Base-by-base conservation (phyloP, 30 jellyfish, hydroid and myxozoan species). In the Chironex yamaguchii region DNA sequence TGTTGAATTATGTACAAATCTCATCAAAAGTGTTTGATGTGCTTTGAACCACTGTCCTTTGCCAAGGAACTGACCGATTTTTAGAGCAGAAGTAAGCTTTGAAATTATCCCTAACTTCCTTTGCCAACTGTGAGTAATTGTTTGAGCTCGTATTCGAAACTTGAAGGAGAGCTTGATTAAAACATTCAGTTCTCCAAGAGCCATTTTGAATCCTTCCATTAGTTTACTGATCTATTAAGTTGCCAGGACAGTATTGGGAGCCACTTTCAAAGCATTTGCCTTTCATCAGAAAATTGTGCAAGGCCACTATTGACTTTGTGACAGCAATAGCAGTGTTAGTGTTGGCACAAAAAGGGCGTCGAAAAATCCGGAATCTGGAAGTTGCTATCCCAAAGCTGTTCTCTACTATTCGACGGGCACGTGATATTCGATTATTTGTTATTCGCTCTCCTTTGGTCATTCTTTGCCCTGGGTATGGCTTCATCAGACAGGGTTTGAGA, bases 341-440 rank as follows among this genome's bases (percentile, higher is more conserved):
- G 12, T 52, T 27, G 25, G 97, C 97, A 49, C 25, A 32, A 23
- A 79, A 50, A 17, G 95, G 95, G 0, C 90, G 4, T 34, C 85
- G 58, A 34, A 89, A 81, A 2, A 89, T 48, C 1, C 95, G 74
- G 35, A 33, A 89, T 21, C 95, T 24, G 35, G 97, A 28, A 1
- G 83, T 52, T 0, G 85, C 49, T 3, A 89, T 89, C 17, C 95
- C 97, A 68, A 89, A 89, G 0, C 79, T 49, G 64, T 89, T 89
- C 79, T 88, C 90, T n/a, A 49, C 52, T 21, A 34, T 34, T 17
- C 90, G 68, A 29, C 97, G 68, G 35, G 85, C 90, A 29, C 97
- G 63, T 50, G 92, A 71, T 2, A 81, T 29, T 32, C 92, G 70
- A 52, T 81, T 69, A 49, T 89, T 89, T 0, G 71, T 31, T 31